These are phyloP conservation scores for Drosophila eugracilis DNA, from an alignment of 1,140 invertebrate genomes.

Conservation along the genomic window DNA sequence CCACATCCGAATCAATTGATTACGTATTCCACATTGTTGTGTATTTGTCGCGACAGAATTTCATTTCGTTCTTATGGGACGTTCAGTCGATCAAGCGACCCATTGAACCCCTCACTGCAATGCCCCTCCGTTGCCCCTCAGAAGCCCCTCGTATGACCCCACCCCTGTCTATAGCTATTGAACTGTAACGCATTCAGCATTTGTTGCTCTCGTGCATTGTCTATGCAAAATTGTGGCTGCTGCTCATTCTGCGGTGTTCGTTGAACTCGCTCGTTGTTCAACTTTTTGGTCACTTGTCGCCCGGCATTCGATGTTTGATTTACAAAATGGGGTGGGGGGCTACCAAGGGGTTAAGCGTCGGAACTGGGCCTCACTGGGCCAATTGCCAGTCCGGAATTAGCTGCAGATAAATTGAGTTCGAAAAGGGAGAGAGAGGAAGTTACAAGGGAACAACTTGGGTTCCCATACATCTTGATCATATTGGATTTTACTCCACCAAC, in stretches of 20 bases:
- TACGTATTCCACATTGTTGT: constrained; percentile 76
- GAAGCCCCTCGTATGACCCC: not conserved
- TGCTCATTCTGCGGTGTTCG: constrained; percentile 45
- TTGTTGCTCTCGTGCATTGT: constrained; percentile 51
- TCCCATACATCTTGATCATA: not conserved
- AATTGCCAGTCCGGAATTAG: constrained; percentile 32
- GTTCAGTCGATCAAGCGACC: constrained; percentile 57
- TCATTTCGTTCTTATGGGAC: constrained; percentile 77
- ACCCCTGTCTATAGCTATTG: constrained; percentile 44
- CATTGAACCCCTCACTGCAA: constrained; percentile 45
- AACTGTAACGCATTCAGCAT: constrained; percentile 75
- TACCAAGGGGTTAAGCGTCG: not conserved
- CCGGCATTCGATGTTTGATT: constrained; percentile 42
- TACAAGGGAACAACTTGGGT: not conserved
- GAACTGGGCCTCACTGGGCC: constrained; percentile 5
- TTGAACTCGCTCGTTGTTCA: constrained; percentile 61
- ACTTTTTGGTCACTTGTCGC: constrained; percentile 68
- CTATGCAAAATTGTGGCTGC: constrained; percentile 63
- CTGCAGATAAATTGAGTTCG: constrained; percentile 13
- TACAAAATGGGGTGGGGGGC: constrained; percentile 7
- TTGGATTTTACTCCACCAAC: not conserved
- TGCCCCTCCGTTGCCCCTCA: constrained; percentile 14
- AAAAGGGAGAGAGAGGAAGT: not conserved
- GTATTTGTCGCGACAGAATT: constrained; percentile 79
- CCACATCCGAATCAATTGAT: constrained; percentile 70